Evolutionary conservation across 2,888 invertebrate species (phyloP), one percentile per base, ranked within the genome.

Genomic region (Mythimna vitellina): DNA sequence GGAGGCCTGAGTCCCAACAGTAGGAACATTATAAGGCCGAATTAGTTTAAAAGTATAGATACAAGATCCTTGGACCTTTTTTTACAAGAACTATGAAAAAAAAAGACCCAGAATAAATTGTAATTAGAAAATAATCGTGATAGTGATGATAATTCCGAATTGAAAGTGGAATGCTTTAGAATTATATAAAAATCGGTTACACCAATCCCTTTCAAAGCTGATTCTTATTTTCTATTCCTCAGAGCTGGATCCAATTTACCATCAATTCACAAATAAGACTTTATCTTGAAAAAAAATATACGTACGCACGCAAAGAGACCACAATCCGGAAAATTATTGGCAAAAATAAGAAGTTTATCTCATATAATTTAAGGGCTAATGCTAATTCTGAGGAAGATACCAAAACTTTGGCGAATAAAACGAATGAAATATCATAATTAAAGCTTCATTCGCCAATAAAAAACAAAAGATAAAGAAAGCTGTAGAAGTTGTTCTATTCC

Each of bases 371-470:
- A 72, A 77, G 85, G 79, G 77, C 77, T 82, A 85, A 85, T 86
- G 85, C 80, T 78, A 86, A 89, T 89, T 86, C 78, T n/a, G 73
- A 70, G 38, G 66, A 62, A 76, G 70, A 80, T 80, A 70, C 65
- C 60, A 70, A 70, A 87, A 88, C 65, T 89, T 87, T 84, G 56
- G 71, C 66, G 65, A 77, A 85, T 85, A 83, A 87, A 89, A 83
- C 84, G 83, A 79, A 83, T 83, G 70, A 84, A 86, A 87, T 86
- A 87, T 86, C 87, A 87, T 84, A 86, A 86, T 87, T 85, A 84
- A 67, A 76, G 76, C 77, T 82, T 78, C 80, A 80, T 74, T 82
- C 65, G 56, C 60, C 76, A 77, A 81, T 87, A 86, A 87, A 83
- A 70, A 78, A 35, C 46, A 49, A 49, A 35, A 84, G 76, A 85